Evolutionary conservation across 2,113 vertebrate genomes (phyloP).

Genomic region (Actenoides lindsayi): DNA sequence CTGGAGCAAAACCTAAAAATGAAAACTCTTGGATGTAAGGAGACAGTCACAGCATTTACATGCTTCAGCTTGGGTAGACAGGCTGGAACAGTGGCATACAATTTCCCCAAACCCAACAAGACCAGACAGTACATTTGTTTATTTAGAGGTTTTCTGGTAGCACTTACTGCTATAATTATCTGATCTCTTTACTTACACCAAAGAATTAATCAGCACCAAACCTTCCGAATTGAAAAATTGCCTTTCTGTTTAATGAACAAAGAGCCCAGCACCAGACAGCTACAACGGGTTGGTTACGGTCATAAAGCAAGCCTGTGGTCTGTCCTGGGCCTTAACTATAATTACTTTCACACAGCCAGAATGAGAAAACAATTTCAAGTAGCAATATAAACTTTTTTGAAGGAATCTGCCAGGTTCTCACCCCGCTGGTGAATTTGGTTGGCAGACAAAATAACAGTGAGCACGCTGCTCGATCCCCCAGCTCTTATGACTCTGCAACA

Average conservation of each 20-base stretch:
- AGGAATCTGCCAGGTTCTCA: slow-evolving; percentile 19
- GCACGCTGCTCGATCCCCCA: neutral
- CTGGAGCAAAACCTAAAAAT: slow-evolving; percentile 51
- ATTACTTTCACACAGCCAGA: slow-evolving; percentile 44
- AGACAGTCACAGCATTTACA: slow-evolving; percentile 17
- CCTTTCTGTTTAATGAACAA: slow-evolving; percentile 23
- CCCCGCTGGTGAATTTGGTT: neutral
- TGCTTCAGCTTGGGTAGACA: neutral
- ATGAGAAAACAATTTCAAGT: slow-evolving; percentile 27
- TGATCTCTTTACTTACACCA: neutral
- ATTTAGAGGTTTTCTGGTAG: slow-evolving; percentile 39
- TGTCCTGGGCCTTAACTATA: neutral
- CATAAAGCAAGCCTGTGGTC: neutral
- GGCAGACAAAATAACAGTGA: slow-evolving; percentile 22
- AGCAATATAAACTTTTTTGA: neutral
- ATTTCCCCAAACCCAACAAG: neutral
- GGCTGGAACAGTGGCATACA: neutral
- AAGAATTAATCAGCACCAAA: slow-evolving; percentile 20
- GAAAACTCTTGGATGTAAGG: slow-evolving; percentile 24
- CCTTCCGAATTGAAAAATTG: slow-evolving; percentile 26
- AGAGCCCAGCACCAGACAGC: slow-evolving; percentile 1
- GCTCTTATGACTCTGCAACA: neutral
- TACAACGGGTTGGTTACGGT: neutral
- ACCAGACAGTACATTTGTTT: slow-evolving; percentile 36
- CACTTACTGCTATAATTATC: slow-evolving; percentile 34